A percentile compares a stretch with the other conserved stretches of the same genome.
phyloP scores from a whole-genome alignment of 2,113 vertebrate genomes.

The Alligator mississippiensis region DNA sequence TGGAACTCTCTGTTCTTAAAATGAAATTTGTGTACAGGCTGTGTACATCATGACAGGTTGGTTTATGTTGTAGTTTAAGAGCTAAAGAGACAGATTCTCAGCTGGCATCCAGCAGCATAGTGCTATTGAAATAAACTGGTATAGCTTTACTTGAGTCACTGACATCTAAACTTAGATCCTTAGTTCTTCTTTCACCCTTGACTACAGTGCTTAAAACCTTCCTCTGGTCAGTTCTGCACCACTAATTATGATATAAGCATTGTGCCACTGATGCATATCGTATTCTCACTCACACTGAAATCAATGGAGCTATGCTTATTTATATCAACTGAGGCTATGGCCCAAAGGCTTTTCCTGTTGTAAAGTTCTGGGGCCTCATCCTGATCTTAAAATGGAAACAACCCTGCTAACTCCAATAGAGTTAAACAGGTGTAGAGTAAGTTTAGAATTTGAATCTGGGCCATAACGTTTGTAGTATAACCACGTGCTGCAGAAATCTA shows the following conservation, averaged over 20 bases:
- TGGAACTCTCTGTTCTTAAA: not conserved
- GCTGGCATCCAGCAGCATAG: slow-evolving; percentile 58
- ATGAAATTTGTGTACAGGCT: not conserved
- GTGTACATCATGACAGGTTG: not conserved
- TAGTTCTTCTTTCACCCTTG: slow-evolving; percentile 32
- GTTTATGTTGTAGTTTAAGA: slow-evolving; percentile 42
- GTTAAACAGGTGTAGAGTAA: slow-evolving; percentile 56
- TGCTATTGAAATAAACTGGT: slow-evolving; percentile 47
- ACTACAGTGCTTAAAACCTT: slow-evolving; percentile 26
- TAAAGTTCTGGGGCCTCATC: not conserved
- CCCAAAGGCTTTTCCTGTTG: slow-evolving; percentile 61
- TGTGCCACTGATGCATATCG: slow-evolving; percentile 54
- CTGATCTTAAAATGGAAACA: not conserved
- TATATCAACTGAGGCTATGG: slow-evolving; percentile 66
- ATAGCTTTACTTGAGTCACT: slow-evolving; percentile 43
- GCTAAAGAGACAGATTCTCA: slow-evolving; percentile 48
- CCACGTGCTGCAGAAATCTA: not conserved
- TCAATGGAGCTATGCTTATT: slow-evolving; percentile 60
- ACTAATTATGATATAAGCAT: slow-evolving; percentile 56
- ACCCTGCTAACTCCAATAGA: slow-evolving; percentile 45
- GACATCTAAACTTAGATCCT: slow-evolving; percentile 17
- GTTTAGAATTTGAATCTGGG: slow-evolving; percentile 20
- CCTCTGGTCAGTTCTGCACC: slow-evolving; percentile 26
- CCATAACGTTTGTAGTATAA: not conserved
- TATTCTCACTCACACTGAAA: slow-evolving; percentile 68